These are phyloP conservation scores for Sanderia malayensis DNA, from an alignment of 30 jellyfish, hydroid and myxozoan species.

Conservation along the genomic window DNA sequence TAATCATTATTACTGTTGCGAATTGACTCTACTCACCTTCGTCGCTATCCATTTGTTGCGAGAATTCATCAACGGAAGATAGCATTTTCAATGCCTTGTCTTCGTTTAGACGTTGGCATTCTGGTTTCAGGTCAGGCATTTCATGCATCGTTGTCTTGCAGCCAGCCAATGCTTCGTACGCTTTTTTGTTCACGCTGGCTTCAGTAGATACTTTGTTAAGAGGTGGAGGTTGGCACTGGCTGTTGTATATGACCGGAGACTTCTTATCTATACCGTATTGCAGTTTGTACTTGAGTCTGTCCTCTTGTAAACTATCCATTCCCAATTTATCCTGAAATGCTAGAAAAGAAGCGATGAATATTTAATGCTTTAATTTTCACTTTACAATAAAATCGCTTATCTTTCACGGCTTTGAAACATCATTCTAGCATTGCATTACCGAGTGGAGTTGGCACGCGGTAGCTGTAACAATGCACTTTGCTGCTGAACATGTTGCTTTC, in stretches of 20 bases:
- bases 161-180: not conserved
- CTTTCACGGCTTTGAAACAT: not conserved
- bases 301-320: constrained; percentile 16
- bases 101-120: constrained; percentile 5
- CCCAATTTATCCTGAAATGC: constrained; percentile 4
- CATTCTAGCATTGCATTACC: not conserved
- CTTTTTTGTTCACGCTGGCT: constrained; percentile 5
- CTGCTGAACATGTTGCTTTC: not conserved
- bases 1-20: not conserved
- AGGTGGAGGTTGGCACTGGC: constrained; percentile 20
- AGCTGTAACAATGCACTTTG: not conserved
- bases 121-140: not conserved
- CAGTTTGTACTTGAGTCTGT: constrained; percentile 2
- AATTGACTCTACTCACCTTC: constrained; percentile 31
- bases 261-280: constrained; percentile 25
- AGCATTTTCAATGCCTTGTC: constrained; percentile 26
- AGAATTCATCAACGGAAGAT: constrained; percentile 21
- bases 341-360: not conserved
- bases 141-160: not conserved
- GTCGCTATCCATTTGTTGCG: constrained; percentile 8
- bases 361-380: not conserved
- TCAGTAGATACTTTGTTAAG: constrained; percentile 12
- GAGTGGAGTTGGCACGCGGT: not conserved
- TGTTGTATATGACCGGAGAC: not conserved
- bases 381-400: not conserved